These are phyloP conservation scores for Neodontobutis hainanensis DNA, from an alignment of 2,113 vertebrate genomes.

Conservation along the genomic window DNA sequence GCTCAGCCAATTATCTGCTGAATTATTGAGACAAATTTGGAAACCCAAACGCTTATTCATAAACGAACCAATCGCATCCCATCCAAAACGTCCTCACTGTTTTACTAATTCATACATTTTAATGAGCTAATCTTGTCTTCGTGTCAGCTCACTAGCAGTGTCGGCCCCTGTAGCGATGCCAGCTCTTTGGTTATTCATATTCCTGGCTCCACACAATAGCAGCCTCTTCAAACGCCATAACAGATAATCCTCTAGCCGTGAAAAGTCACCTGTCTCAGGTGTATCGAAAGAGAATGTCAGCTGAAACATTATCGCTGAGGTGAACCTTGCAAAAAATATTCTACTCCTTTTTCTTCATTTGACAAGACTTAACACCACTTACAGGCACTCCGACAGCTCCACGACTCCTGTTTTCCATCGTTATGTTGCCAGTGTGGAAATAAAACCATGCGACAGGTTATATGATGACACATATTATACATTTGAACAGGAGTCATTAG, in stretches of 20 bases:
- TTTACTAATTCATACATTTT: conserved; percentile 69
- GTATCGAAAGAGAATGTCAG: conserved; percentile 74
- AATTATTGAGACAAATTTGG: conserved; percentile 78
- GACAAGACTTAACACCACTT: conserved; percentile 73
- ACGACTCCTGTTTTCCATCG: conserved; percentile 61
- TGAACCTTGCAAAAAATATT: conserved; percentile 60
- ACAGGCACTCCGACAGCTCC: conserved; percentile 54
- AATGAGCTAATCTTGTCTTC: conserved; percentile 49
- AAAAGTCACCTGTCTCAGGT: conserved; percentile 80
- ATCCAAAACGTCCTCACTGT: conserved; percentile 34
- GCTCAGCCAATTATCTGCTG: conserved; percentile 71
- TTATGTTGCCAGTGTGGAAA: conserved; percentile 69
- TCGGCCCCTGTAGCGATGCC: conserved; percentile 38
- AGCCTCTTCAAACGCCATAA: conserved; percentile 73
- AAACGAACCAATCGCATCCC: conserved; percentile 27
- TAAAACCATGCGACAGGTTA: conserved; percentile 68
- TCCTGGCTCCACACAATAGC: conserved; percentile 59
- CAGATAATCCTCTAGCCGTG: conserved; percentile 68
- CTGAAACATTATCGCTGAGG: conserved; percentile 75
- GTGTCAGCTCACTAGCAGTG: conserved; percentile 35
- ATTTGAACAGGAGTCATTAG: conserved; percentile 69
- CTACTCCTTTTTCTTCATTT: conserved; percentile 67
- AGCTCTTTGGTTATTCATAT: conserved; percentile 74
- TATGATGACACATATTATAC: conserved; percentile 72
- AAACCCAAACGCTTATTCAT: conserved; percentile 71